Evolutionary conservation across 2,113 vertebrate genomes (phyloP).

Genomic region (Zosterops lateralis): DNA sequence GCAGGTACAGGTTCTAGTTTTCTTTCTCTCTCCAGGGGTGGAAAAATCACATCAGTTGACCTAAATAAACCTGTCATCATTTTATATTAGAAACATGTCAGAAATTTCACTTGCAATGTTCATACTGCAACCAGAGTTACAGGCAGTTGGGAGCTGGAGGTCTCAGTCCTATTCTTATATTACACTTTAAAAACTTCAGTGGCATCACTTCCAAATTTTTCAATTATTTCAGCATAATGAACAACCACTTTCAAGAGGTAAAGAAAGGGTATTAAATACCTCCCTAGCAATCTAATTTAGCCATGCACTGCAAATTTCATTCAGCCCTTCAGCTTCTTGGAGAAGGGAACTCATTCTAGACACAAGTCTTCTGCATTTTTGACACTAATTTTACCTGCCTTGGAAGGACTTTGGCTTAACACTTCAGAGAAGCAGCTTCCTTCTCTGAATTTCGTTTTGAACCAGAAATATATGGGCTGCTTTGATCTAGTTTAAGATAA

Average conservation of each 20-base stretch:
- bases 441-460: not conserved
- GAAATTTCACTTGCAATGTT: not conserved
- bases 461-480: not conserved
- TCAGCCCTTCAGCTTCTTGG: fast-evolving
- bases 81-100: not conserved
- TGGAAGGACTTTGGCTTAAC: not conserved
- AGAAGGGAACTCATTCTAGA: not conserved
- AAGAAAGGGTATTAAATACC: not conserved
- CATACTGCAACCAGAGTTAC: not conserved
- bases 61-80: not conserved
- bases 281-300: not conserved
- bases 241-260: not conserved
- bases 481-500: not conserved
- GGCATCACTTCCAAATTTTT: not conserved
- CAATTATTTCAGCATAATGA: not conserved
- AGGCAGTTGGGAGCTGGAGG: not conserved
- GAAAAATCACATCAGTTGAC: not conserved
- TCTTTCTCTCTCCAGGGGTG: not conserved
- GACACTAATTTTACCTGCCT: not conserved
- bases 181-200: fast-evolving
- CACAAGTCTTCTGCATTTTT: not conserved
- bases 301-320: not conserved
- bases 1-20: not conserved
- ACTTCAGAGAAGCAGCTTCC: not conserved
- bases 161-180: not conserved